Evolutionary conservation across 2,113 vertebrate genomes (phyloP), one percentile per base, ranked within the genome.

Genomic region (Cyanoderma ruficeps): DNA sequence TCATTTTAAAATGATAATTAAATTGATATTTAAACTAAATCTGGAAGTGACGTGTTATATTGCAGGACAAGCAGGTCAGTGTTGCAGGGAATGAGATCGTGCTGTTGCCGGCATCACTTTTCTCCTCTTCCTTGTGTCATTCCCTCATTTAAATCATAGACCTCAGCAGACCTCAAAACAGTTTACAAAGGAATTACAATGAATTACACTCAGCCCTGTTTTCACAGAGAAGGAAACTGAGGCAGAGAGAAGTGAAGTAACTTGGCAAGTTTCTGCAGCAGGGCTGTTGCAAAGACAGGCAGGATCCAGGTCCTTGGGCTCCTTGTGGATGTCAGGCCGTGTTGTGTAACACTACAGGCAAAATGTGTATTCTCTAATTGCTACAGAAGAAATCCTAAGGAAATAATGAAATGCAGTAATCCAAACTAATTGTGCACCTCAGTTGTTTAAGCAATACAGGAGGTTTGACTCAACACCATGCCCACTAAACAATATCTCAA

Each of bases 291-390:
- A 70, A 74, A 46, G 63, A 35, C 63, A 82, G 78, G 65, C 49
- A 94, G 46, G 55, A 64, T 78, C 53, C 52, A 41, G 72, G 5
- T 78, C 71, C 86, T 77, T 10, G 52, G 76, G 42, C 42, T 74
- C 19, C 0, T 49, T 0, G 0, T 0, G 2, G 42, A 23, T 95
- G 71, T 70, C 8, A 2, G 16, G 39, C 49, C 0, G 0, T 13
- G 13, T 70, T 95, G 82, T 64, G 84, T 18, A 96, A 91, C 19
- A 35, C 24, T 60, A 37, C 2, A 0, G 75, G 68, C 61, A 86
- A 86, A 94, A 71, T 55, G 16, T 13, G 7, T 47, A 55, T 67
- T 87, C 25, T 61, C 6, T 60, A 69, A 56, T 68, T 89, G 70
- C 57, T 87, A 42, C 25, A 63, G 52, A 65, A 17, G 85, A 71